A percentile compares a stretch with the other conserved stretches of the same genome.
Conservation (phyloP, 1,140 invertebrate species). For the Magallana angulata region DNA sequence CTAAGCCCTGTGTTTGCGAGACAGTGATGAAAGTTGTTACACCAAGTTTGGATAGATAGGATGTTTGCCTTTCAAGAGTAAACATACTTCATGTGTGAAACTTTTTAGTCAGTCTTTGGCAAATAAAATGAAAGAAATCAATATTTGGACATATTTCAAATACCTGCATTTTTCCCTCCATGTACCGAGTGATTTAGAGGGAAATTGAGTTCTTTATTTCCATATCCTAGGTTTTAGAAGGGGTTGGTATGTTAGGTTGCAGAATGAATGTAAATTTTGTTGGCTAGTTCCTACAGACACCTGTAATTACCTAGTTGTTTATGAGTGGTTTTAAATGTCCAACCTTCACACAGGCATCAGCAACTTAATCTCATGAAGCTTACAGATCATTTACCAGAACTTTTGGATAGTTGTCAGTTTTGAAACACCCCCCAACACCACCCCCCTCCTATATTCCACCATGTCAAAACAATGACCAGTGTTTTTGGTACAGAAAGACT, state of each 20-base stretch:
- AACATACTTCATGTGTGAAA: conserved; percentile 15
- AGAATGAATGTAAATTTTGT: background rate
- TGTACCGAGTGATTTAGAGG: background rate
- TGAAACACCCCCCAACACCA: too few relatives aligned
- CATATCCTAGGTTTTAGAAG: background rate
- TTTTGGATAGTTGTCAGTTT: conserved; percentile 21
- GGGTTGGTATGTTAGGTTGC: background rate
- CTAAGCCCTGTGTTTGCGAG: background rate
- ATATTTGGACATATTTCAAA: conserved; percentile 30
- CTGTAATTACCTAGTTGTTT: conserved; percentile 7
- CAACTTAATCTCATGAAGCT: background rate
- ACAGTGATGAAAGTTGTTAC: conserved; percentile 19
- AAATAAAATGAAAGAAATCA: conserved; percentile 16
- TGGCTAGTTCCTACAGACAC: background rate
- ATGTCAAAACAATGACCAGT: background rate
- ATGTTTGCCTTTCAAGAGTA: conserved; percentile 6
- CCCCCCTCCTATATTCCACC: background rate
- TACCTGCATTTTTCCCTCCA: background rate
- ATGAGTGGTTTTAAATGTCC: conserved; percentile 15
- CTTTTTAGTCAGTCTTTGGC: background rate
- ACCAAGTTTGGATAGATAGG: background rate
- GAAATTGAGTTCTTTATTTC: conserved; percentile 11
- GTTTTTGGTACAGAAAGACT: conserved; percentile 18
- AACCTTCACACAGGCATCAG: background rate
- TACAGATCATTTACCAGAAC: background rate